Evolutionary conservation across 2,113 vertebrate species (phyloP), one percentile per base, ranked within the genome.

Genomic region (Myxocyprinus asiaticus): DNA sequence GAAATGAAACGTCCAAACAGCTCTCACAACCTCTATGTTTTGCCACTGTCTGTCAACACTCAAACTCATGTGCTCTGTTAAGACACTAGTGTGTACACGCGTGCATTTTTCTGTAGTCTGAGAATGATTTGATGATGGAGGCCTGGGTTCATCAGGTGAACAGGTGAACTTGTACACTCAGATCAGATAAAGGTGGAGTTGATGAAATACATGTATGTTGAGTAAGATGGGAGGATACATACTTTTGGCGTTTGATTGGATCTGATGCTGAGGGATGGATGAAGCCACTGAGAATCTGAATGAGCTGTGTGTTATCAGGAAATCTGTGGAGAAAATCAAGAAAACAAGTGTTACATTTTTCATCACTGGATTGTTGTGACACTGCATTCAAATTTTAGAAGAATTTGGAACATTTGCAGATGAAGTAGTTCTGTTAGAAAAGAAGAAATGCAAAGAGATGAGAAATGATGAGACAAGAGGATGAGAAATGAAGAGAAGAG

Each of bases 181-280:
- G 55, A n/a, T 15, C 55, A 15, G 55, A 58, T n/a, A 7, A 9
- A 48, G 47, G 47, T 48, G 47, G 47, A 7, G 47, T 9, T 48
- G 47, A 48, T 48, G 47, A 9, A 48, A 9, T 7, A 5, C 6
- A 2, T 9, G 14, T 7, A 15, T 3, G 55, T 12, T n/a, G 14
- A n/a, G 14, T 15, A 6, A 56, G 55, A 58, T 58, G 55, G 15
- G 14, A 15, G n/a, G 5, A 15, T 1, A 33, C 22, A 33, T 33
- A 33, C 22, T 33, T 98, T 82, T 98, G 97, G 75, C 93, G 93
- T 82, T 90, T 90, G 33, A 95, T 91, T 79, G 96, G 95, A 89
- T 98, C 95, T 2, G 96, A 96, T 59, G 95, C 93, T 79, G 92
- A 92, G 8, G 95, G 95, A 88, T 99, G 95, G 87, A 97, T 90